phyloP scores from a whole-genome alignment of 2,888 invertebrate genomes.

The Disparrhopalites patrizii region DNA sequence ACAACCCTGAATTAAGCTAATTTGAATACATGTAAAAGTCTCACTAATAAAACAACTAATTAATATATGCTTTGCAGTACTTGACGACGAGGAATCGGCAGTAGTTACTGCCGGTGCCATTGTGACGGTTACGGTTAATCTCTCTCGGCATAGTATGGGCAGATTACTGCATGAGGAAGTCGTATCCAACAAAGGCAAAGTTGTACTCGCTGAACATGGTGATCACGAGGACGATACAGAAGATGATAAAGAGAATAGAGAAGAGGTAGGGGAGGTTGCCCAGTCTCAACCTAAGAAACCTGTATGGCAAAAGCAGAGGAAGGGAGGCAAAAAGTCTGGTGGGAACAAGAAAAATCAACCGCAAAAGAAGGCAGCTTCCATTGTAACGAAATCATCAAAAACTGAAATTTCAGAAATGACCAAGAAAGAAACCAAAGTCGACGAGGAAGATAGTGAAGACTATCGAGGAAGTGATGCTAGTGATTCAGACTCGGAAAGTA shows the following conservation, averaged over 20 bases:
- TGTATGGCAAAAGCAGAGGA: conserved; percentile 72
- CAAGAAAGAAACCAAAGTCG: conserved; percentile 52
- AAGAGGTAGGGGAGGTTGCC: conserved; percentile 33
- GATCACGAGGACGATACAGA: conserved; percentile 56
- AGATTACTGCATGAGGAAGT: conserved; percentile 75
- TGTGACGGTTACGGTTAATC: conserved; percentile 90
- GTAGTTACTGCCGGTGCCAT: conserved; percentile 96
- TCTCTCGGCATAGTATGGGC: conserved; percentile 78
- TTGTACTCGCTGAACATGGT: conserved; percentile 35
- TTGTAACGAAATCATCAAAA: conserved; percentile 49
- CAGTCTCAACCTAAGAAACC: conserved; percentile 60
- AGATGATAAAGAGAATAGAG: conserved; percentile 57
- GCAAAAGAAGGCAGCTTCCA: conserved; percentile 48
- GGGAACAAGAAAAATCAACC: conserved; percentile 37
- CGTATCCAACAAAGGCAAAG: conserved; percentile 55
- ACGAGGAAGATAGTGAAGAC: conserved; percentile 58
- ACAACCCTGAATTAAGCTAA: not conserved
- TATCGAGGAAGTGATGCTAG: conserved; percentile 49
- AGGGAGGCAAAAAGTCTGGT: conserved; percentile 53
- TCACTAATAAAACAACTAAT: not conserved
- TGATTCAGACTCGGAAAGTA: conserved; percentile 40
- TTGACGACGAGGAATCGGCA: conserved; percentile 95
- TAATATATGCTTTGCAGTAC: conserved; percentile 61
- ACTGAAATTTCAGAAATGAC: conserved; percentile 45
- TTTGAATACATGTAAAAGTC: not conserved